Evolutionary conservation across 2,113 vertebrate genomes (phyloP).

Genomic region (Ellobius talpinus): DNA sequence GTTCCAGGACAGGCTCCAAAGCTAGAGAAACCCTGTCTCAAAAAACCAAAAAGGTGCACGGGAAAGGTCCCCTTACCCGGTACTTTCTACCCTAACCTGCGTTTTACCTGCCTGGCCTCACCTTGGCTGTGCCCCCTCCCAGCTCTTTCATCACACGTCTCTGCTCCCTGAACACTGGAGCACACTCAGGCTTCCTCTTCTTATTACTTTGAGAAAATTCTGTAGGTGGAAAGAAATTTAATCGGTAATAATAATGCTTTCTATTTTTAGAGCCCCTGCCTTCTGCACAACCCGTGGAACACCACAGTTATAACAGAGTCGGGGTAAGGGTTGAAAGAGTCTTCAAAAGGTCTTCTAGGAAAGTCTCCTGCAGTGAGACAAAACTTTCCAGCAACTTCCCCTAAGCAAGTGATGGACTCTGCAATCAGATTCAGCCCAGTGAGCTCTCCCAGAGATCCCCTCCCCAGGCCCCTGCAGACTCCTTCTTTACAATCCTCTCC

Average conservation of each 20-base stretch:
- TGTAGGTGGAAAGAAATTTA: conserved; percentile 82
- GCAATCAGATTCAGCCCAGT: not conserved
- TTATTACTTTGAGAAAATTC: conserved; percentile 78
- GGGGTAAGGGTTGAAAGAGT: conserved; percentile 70
- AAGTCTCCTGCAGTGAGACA: conserved; percentile 21
- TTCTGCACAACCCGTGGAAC: conserved; percentile 66
- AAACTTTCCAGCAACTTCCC: conserved; percentile 39
- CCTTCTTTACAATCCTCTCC: not conserved
- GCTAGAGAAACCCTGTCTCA: no score
- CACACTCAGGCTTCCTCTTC: conserved; percentile 73
- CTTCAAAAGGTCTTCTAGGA: conserved; percentile 71
- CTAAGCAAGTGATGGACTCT: not conserved
- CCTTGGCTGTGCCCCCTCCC: not conserved
- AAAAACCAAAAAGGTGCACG: fast-evolving
- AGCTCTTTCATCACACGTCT: not conserved
- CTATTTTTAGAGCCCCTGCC: conserved; percentile 81
- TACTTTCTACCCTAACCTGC: not conserved
- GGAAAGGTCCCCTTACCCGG: not conserved
- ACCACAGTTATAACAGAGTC: not conserved
- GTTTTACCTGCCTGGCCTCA: not conserved
- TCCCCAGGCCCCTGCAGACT: not conserved
- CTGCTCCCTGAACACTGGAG: conserved; percentile 53
- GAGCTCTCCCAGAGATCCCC: not conserved
- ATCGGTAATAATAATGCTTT: conserved; percentile 78
- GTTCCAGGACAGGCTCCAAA: no score